phyloP scores from a whole-genome alignment of 2,113 vertebrate genomes.

The Anguilla rostrata region DNA sequence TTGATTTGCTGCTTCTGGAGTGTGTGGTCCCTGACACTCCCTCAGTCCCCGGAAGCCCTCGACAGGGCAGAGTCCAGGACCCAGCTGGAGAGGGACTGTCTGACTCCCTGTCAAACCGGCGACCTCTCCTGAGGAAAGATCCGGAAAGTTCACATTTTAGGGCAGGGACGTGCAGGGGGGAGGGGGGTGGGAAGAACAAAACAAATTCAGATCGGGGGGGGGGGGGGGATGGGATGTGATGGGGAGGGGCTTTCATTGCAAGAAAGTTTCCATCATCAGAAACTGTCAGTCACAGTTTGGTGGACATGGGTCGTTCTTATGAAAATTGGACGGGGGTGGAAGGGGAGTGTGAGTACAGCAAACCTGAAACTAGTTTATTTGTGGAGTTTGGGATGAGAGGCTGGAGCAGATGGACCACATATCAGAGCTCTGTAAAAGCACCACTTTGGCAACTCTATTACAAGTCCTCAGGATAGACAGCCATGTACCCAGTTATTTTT shows the following conservation, averaged over 20 bases:
- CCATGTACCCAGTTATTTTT: neutral
- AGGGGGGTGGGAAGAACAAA: conserved; percentile 47
- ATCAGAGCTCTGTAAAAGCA: conserved; percentile 1
- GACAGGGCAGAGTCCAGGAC: conserved; percentile 60
- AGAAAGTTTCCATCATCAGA: conserved; percentile 58
- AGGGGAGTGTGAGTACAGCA: neutral
- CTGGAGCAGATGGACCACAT: conserved; percentile 6
- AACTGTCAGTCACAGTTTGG: conserved; percentile 66
- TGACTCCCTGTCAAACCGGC: conserved; percentile 51
- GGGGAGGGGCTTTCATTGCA: neutral
- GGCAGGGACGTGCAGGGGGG: conserved; percentile 27
- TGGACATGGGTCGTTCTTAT: conserved; percentile 63
- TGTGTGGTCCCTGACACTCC: conserved; percentile 26
- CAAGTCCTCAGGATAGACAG: neutral
- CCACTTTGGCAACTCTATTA: neutral
- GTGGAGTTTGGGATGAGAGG: neutral
- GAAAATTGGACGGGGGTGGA: neutral
- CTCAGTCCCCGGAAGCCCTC: conserved; percentile 30
- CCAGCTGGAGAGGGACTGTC: conserved; percentile 54
- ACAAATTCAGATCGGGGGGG: conserved; percentile 29
- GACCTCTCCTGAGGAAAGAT: conserved; percentile 29
- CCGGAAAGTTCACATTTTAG: conserved; percentile 57
- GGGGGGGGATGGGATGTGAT: conserved; percentile 25
- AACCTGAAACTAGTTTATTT: neutral
- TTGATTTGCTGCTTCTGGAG: conserved; percentile 53